Base-by-base conservation (phyloP, 2,113 vertebrate genomes). In the Pteropus alecto region DNA sequence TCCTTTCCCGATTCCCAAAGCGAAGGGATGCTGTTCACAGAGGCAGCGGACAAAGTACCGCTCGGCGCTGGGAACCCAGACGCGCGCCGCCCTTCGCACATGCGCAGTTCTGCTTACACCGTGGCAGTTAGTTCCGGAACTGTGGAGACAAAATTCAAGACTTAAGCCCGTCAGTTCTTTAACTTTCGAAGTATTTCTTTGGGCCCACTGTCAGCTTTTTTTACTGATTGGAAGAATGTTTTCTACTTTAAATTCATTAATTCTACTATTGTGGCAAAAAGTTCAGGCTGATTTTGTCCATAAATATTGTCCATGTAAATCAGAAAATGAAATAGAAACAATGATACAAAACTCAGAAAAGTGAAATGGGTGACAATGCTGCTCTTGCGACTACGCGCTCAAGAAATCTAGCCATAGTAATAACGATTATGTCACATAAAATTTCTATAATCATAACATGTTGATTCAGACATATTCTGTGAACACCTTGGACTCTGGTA, bases 81-180 rank as follows among this genome's bases (percentile, higher is more conserved):
- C 0, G 0, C 0, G 11, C 83, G 6, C 41, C 1, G 5, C 0
- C 0, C 1, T 1, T 3, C 0, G 0, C 6, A 22, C 3, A 7
- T 11, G 13, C 35, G 19, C 5, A 1, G 16, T 5, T 56, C 48
- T 26, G 12, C 16, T 78, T n/a, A 1, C 0, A 12, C 38, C 38
- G 38, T 38, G 38, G 38, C 38, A 38, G 38, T 38, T 38, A 38
- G 24, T 5, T 21, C 33, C 35, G 30, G 12, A 46, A 46, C 0
- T 16, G 3, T 19, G 15, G 8, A 79, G 51, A 54, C 16, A 35
- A 10, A 19, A 21, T 3, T 41, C 19, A 12, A 54, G 56, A 16
- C 1, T 15, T 19, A 28, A 19, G 13, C 26, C 38, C 48, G 13
- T 16, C 19, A 71, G 13, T 21, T 63, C 28, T 7, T 8, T 41